Conservation (phyloP, 2,797 vertebrate species). For the Manis crassicaudata region DNA sequence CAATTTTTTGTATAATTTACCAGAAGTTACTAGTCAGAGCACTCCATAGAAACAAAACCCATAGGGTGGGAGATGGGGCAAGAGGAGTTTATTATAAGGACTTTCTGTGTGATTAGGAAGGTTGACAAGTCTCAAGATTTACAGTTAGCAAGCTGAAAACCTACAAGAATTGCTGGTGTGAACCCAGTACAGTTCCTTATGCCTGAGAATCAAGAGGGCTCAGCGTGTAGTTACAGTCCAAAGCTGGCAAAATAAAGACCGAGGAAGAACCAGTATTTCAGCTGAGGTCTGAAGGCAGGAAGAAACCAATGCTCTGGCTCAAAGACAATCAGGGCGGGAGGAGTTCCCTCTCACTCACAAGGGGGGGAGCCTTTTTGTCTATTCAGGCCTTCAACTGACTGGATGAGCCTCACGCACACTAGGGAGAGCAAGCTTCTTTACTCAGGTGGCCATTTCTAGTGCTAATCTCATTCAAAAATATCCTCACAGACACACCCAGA, state of each 20-base stretch:
- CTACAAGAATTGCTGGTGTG: too few species aligned
- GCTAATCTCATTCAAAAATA: background rate
- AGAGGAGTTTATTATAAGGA: background rate
- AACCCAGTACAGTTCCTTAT: background rate
- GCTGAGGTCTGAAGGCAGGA: background rate
- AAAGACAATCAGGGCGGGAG: background rate
- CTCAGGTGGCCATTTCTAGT: background rate
- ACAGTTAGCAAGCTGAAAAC: background rate
- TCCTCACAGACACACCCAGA: background rate
- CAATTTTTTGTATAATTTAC: background rate
- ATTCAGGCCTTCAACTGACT: background rate
- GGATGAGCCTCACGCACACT: background rate
- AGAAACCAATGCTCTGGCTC: background rate
- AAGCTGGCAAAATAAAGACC: background rate
- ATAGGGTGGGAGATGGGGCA: rapidly evolving
- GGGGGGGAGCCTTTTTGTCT: background rate
- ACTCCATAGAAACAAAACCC: background rate
- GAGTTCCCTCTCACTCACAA: background rate
- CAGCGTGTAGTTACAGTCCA: background rate
- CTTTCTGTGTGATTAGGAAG: background rate
- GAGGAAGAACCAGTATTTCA: background rate
- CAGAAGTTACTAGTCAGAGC: background rate
- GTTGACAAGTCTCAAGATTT: background rate
- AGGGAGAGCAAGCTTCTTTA: background rate
- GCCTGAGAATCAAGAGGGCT: background rate